A percentile compares a stretch with the other conserved stretches of the same genome.
phyloP scores from a whole-genome alignment of 2,888 invertebrate species.

The Idaea aversata region DNA sequence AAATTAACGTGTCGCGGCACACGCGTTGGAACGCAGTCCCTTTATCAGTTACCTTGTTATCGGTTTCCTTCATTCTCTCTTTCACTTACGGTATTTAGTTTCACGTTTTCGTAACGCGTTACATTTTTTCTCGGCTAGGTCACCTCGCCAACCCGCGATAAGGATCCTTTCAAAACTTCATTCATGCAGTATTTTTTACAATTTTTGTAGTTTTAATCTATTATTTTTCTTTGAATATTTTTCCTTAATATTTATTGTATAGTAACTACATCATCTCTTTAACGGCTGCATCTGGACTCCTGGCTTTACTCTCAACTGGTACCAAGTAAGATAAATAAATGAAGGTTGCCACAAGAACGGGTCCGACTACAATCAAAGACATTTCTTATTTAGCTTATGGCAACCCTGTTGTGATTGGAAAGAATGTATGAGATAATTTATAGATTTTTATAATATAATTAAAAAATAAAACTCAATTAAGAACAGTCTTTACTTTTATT shows the following conservation, averaged over 20 bases:
- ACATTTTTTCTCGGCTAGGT: no score
- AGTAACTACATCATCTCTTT: slow-evolving; percentile 96
- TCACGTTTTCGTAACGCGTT: no score
- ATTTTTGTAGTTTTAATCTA: no score
- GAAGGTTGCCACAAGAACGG: slow-evolving; percentile 30
- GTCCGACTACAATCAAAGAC: slow-evolving; percentile 21
- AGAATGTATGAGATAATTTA: slow-evolving; percentile 25
- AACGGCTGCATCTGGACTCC: slow-evolving; percentile 91
- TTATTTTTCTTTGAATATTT: slow-evolving; percentile 30
- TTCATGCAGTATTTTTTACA: no score
- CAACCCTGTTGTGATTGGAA: slow-evolving; percentile 31
- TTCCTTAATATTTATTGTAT: slow-evolving; percentile 39
- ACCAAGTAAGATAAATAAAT: slow-evolving; percentile 76
- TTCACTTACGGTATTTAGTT: no score
- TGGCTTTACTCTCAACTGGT: slow-evolving; percentile 97
- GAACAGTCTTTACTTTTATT: slow-evolving; percentile 69
- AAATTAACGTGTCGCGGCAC: no score
- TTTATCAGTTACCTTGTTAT: no score
- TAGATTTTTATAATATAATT: slow-evolving; percentile 58
- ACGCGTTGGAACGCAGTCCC: no score
- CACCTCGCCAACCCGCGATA: no score
- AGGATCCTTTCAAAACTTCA: no score
- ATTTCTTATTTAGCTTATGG: slow-evolving; percentile 18
- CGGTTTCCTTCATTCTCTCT: no score
- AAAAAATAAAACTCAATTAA: slow-evolving; percentile 57